A percentile compares a stretch with the other conserved stretches of the same genome.
These are phyloP conservation scores for Suillia variegata DNA, from an alignment of 2,888 invertebrate species.

Conservation along the genomic window DNA sequence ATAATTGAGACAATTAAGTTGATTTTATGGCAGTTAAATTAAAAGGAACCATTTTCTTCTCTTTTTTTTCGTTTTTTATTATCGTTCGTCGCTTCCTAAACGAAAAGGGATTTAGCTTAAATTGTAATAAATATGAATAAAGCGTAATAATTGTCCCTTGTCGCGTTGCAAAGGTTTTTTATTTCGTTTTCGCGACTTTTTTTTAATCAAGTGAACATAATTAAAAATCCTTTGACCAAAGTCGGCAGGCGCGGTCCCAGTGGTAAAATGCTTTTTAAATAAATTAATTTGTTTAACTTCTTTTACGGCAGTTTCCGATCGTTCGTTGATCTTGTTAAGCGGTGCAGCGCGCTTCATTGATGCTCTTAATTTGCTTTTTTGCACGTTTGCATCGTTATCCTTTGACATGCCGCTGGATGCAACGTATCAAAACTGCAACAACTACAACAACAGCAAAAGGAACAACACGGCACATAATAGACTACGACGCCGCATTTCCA, in stretches of 20 bases:
- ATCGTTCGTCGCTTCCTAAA: too few species aligned
- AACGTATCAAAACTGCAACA: too few species aligned
- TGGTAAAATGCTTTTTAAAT: not conserved
- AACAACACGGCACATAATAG: too few species aligned
- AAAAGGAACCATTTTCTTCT: slow-evolving; percentile 1
- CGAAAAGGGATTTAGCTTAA: not conserved
- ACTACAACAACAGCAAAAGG: not conserved
- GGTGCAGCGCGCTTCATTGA: too few species aligned
- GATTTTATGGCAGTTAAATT: slow-evolving; percentile 35
- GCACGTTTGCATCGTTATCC: not conserved
- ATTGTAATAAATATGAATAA: not conserved
- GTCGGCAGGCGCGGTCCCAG: not conserved
- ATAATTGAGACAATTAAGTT: slow-evolving; percentile 51
- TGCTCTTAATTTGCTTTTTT: not conserved
- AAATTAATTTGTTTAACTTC: not conserved
- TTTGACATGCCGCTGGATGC: slow-evolving; percentile 2
- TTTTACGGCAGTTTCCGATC: not conserved
- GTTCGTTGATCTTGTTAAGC: too few species aligned
- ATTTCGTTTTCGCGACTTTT: too few species aligned
- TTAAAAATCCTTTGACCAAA: not conserved
- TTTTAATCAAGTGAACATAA: not conserved
- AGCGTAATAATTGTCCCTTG: not conserved
- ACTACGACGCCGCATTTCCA: not conserved
- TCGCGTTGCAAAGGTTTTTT: not conserved
- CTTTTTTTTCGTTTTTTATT: too few species aligned